phyloP scores from a whole-genome alignment of 2,888 invertebrate genomes.

The Taenaris catops region DNA sequence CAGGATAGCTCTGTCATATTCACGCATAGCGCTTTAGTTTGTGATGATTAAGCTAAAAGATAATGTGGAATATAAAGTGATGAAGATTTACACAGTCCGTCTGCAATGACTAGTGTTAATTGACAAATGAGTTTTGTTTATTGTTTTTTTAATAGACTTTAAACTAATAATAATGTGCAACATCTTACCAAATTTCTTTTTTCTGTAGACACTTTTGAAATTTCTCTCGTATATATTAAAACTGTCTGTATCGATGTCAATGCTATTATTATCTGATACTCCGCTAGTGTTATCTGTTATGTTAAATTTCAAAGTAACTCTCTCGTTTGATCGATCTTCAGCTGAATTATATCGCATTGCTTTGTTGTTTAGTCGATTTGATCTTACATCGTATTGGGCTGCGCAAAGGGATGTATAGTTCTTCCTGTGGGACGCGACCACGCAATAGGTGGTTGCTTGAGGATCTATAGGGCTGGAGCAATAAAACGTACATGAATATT shows the following conservation, averaged over 20 bases:
- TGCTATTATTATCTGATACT: constrained; percentile 42
- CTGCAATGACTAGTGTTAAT: too few species aligned
- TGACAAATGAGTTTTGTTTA: too few species aligned
- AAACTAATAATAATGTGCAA: too few species aligned
- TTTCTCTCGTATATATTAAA: constrained; percentile 50
- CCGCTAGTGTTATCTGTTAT: constrained; percentile 9
- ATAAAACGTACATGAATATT: too few species aligned
- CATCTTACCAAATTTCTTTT: constrained; percentile 62
- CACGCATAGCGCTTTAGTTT: too few species aligned
- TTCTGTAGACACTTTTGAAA: constrained; percentile 47
- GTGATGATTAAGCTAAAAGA: too few species aligned
- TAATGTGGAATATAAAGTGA: too few species aligned
- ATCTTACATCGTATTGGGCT: constrained; percentile 54
- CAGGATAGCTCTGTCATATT: too few species aligned
- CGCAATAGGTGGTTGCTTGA: constrained; percentile 63
- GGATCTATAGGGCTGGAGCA: constrained; percentile 66
- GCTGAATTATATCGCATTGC: constrained; percentile 34
- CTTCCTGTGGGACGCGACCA: constrained; percentile 57
- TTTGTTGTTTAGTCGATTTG: constrained; percentile 40
- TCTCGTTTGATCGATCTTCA: constrained; percentile 27
- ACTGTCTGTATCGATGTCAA: constrained; percentile 41
- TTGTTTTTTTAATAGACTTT: too few species aligned
- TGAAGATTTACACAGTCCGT: too few species aligned
- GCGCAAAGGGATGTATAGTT: constrained; percentile 69
- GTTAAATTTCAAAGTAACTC: constrained; percentile 24